Evolutionary conservation across 2,113 vertebrate species (phyloP), one percentile per base, ranked within the genome.

Genomic region (Crotalus horridus): DNA sequence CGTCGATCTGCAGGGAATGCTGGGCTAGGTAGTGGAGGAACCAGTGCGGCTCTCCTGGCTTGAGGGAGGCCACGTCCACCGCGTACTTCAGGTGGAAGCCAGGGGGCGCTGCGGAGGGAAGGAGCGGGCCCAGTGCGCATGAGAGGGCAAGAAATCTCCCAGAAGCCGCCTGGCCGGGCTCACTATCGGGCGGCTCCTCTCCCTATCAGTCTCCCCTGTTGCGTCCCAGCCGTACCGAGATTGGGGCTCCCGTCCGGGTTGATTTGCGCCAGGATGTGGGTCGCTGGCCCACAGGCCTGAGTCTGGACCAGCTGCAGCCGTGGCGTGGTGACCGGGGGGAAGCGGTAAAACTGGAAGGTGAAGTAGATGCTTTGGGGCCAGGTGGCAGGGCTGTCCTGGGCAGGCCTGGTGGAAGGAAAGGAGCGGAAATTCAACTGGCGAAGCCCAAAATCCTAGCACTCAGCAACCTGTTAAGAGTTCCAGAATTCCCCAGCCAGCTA

Each of bases 321-420:
- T 0, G 98, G 98, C 0, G 98, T 98, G 1, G 97, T 98, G 87
- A 97, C 96, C 0, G 98, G 98, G 0, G 98, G 98, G 87, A 99
- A 99, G 23, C 98, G 98, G 95, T 99, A 99, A 94, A 99, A 98
- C 98, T 99, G 99, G 98, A 99, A 99, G 91, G 98, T 99, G 96
- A 99, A 98, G 95, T 98, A 98, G 94, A 99, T 87, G 3, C 97
- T 98, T 85, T 92, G 93, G 0, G 98, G 99, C 98, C 98, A 98
- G 0, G 95, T 96, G 0, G 54, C 20, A 1, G 55, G 6, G 0
- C 94, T 58, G 0, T 96, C 95, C 91, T 95, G 94, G 15, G 96
- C 94, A 26, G 96, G 93, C 96, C 99, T 99, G 96, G 69, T 90
- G 33, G 64, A 90, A 48, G 54, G 12, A 81, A 61, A 0, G n/a